Evolutionary conservation across 1,140 invertebrate species (phyloP).

Genomic region (Aphidius gifuensis): DNA sequence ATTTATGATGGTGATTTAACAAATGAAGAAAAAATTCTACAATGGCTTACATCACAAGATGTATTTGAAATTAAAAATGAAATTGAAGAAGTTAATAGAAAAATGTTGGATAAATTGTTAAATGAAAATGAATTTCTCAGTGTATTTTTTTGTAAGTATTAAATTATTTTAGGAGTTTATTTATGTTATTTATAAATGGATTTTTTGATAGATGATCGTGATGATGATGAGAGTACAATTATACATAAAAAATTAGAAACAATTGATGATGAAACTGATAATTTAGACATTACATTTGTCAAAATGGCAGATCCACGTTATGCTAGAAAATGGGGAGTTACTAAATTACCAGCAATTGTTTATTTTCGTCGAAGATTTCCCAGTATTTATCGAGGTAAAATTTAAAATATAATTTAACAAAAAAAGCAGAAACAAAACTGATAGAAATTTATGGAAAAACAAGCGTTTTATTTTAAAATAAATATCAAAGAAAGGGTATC

Average conservation of each 20-base stretch:
- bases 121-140: conserved; percentile 93
- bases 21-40: conserved; percentile 80
- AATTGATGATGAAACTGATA: conserved; percentile 90
- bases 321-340: conserved; percentile 93
- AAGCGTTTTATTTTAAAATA: too few relatives aligned
- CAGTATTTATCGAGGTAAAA: conserved; percentile 85
- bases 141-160: conserved; percentile 89
- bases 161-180: conserved; percentile 1
- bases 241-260: conserved; percentile 84
- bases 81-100: conserved; percentile 92
- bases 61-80: conserved; percentile 95
- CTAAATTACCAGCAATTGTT: conserved; percentile 84
- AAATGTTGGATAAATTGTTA: conserved; percentile 90
- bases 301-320: conserved; percentile 91
- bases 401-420: background rate
- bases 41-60: conserved; percentile 91
- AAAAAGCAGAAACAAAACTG: background rate
- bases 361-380: conserved; percentile 93
- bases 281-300: conserved; percentile 91
- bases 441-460: background rate
- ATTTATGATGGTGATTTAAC: conserved; percentile 88
- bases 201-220: conserved; percentile 66
- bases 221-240: conserved; percentile 72
- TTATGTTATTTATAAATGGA: background rate
- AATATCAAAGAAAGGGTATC: too few relatives aligned